phyloP scores from a whole-genome alignment of 2,888 invertebrate genomes.

The Cataglyphis albicans region DNA sequence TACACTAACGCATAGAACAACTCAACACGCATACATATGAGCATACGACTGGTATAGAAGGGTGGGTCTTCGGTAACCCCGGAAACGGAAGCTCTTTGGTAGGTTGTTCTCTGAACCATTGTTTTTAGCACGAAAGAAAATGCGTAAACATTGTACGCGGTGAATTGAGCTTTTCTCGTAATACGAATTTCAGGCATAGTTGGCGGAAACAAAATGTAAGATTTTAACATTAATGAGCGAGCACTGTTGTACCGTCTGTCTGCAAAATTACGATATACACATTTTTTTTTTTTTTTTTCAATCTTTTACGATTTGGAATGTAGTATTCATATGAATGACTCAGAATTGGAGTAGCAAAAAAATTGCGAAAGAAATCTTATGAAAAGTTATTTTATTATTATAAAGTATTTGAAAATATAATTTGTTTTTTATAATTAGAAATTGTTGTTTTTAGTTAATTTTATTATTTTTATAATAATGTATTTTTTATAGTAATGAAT shows the following conservation, averaged over 20 bases:
- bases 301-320: neutral
- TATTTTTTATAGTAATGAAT: neutral
- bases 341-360: neutral
- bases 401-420: neutral
- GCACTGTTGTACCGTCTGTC: constrained; percentile 6
- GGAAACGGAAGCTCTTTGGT: constrained; percentile 73
- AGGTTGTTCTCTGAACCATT: constrained; percentile 59
- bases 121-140: constrained; percentile 62
- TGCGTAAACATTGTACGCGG: constrained; percentile 51
- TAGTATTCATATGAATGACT: neutral
- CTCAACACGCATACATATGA: constrained; percentile 49
- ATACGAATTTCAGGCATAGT: constrained; percentile 49
- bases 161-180: constrained; percentile 47
- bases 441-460: neutral
- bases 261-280: constrained; percentile 6
- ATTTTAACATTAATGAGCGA: constrained; percentile 45
- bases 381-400: neutral
- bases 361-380: neutral
- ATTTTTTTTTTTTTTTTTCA: neutral
- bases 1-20: constrained; percentile 61
- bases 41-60: constrained; percentile 36
- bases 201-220: constrained; percentile 46
- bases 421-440: neutral
- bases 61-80: constrained; percentile 58
- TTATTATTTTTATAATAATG: neutral